Conservation (phyloP, 2,888 invertebrate species). For the Drosophila mettleri region DNA sequence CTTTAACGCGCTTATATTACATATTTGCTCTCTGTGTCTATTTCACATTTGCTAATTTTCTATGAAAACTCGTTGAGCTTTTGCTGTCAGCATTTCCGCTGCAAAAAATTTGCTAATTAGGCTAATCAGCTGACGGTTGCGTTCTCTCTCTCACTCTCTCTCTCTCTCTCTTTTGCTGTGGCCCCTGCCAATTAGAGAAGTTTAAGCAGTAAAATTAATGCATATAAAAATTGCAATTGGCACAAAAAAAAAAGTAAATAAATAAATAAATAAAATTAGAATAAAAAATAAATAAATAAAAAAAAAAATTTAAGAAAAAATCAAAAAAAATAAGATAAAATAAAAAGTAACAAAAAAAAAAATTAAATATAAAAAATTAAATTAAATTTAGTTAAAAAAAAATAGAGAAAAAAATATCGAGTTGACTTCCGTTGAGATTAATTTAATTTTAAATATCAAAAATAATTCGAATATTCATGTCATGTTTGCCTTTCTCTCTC, state of each 20-base stretch:
- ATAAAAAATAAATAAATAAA: no score
- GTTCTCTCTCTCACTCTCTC: not conserved
- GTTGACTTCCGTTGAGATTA: not conserved
- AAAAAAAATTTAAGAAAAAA: no score
- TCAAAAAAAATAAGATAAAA: no score
- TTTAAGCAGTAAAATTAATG: constrained; percentile 13
- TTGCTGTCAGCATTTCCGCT: constrained; percentile 18
- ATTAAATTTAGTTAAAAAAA: no score
- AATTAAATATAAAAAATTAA: no score
- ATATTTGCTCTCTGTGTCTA: constrained; percentile 14
- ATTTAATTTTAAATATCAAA: not conserved
- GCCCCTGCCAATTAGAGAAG: constrained; percentile 28
- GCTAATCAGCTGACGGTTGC: constrained; percentile 45
- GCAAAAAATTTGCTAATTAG: constrained; percentile 41
- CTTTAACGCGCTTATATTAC: constrained; percentile 43
- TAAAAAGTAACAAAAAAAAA: no score
- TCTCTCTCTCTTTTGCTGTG: not conserved
- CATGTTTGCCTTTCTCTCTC: no score
- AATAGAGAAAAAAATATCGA: no score
- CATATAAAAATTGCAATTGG: constrained; percentile 15
- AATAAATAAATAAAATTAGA: no score
- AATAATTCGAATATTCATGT: no score
- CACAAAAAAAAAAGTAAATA: not conserved
- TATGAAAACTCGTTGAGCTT: constrained; percentile 10
- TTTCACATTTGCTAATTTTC: not conserved